These are phyloP conservation scores for Plumapathes pennacea DNA, from an alignment of 92 coral and sea anemone genomes.

Conservation along the genomic window DNA sequence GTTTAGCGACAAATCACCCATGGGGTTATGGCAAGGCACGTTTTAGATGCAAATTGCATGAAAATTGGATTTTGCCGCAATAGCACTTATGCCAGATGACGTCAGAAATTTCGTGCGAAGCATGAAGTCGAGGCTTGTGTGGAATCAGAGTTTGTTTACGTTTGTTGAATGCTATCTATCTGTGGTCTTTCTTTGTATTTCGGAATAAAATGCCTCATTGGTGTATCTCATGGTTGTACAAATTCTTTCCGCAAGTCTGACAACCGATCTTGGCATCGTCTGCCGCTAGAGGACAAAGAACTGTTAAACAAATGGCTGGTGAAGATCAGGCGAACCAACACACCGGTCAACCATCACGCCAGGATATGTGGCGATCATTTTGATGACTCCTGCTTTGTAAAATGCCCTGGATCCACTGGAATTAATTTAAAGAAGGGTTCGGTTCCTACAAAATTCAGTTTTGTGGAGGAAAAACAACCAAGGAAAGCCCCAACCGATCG, in stretches of 20 bases:
- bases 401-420: not conserved
- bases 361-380: constrained; percentile 57
- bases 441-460: constrained; percentile 15
- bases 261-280: constrained; percentile 24
- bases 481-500: no score
- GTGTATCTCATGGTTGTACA: constrained; percentile 13
- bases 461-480: no score
- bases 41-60: no score
- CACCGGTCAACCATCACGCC: constrained; percentile 50
- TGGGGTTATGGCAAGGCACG: no score
- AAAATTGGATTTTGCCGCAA: no score
- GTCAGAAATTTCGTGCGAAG: no score
- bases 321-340: constrained; percentile 45
- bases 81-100: no score
- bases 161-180: not conserved
- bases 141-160: no score
- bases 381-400: constrained; percentile 16
- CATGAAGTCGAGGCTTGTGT: no score
- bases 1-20: no score
- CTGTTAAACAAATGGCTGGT: constrained; percentile 46
- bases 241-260: constrained; percentile 8
- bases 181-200: not conserved
- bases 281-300: constrained; percentile 31
- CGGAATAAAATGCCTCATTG: constrained; percentile 5
- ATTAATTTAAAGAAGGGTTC: not conserved